Evolutionary conservation across 2,113 vertebrate genomes (phyloP).

Genomic region (Telmatochromis brichardi): DNA sequence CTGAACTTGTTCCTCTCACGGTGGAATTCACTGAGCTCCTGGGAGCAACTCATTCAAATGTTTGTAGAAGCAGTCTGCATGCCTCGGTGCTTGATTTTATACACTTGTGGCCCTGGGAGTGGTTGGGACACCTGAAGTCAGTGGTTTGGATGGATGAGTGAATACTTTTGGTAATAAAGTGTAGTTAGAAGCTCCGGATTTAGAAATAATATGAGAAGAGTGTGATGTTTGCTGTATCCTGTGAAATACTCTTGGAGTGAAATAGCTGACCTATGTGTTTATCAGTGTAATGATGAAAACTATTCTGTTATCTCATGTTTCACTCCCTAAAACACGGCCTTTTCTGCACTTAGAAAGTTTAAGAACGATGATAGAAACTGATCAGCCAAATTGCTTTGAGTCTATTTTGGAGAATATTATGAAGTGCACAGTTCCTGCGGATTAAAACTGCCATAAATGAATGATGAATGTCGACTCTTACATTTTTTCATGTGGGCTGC

Average conservation of each 20-base stretch:
- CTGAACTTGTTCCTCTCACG: background rate
- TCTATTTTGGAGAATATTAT: background rate
- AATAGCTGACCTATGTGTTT: background rate
- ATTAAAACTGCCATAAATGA: background rate
- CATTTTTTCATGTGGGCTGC: background rate
- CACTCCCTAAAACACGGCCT: accelerated
- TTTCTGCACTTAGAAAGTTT: background rate
- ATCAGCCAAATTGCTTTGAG: background rate
- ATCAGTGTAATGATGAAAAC: background rate
- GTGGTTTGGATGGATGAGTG: background rate
- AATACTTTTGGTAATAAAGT: background rate
- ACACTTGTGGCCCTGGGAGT: background rate
- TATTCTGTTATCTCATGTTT: background rate
- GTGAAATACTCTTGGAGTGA: background rate
- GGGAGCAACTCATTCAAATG: background rate
- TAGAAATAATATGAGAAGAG: background rate
- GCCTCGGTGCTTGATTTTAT: background rate
- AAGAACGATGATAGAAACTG: background rate
- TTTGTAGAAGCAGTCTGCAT: background rate
- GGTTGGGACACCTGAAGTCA: background rate
- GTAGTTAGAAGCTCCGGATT: background rate
- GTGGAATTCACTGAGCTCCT: background rate
- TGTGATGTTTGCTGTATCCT: background rate
- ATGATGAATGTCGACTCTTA: background rate
- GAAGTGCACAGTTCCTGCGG: background rate